These are phyloP conservation scores for Macropodus opercularis DNA, from an alignment of 2,797 vertebrate species.

Conservation along the genomic window DNA sequence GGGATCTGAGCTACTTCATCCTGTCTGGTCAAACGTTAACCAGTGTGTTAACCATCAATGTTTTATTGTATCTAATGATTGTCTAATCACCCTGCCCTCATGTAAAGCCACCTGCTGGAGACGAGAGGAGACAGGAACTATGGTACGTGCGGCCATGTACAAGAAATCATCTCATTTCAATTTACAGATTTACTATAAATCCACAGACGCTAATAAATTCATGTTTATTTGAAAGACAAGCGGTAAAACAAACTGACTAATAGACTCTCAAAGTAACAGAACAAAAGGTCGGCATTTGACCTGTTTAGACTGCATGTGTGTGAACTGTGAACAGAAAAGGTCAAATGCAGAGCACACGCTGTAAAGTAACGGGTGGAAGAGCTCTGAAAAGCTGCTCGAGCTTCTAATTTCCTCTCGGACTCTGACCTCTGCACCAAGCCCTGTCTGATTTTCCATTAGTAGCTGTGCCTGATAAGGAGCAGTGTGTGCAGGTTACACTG, in stretches of 20 bases:
- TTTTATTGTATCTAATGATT: constrained; percentile 90
- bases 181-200: background rate
- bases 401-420: constrained; percentile 61
- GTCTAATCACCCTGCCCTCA: constrained; percentile 78
- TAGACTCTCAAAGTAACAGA: background rate
- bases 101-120: constrained; percentile 55
- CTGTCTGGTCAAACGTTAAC: constrained; percentile 85
- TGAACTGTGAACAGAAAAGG: background rate
- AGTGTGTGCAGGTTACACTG: constrained; percentile 30
- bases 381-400: constrained; percentile 15
- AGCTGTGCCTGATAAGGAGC: constrained; percentile 64
- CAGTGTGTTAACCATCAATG: constrained; percentile 63
- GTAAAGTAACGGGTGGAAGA: background rate
- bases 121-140: constrained; percentile 43
- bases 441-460: constrained; percentile 64
- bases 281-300: background rate
- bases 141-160: constrained; percentile 10
- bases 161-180: constrained; percentile 15
- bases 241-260: background rate
- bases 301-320: background rate
- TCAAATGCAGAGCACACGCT: background rate
- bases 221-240: background rate
- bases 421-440: constrained; percentile 69
- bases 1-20: constrained; percentile 56
- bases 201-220: background rate